Evolutionary conservation across 2,113 vertebrate species (phyloP).

Genomic region (Albula goreensis): DNA sequence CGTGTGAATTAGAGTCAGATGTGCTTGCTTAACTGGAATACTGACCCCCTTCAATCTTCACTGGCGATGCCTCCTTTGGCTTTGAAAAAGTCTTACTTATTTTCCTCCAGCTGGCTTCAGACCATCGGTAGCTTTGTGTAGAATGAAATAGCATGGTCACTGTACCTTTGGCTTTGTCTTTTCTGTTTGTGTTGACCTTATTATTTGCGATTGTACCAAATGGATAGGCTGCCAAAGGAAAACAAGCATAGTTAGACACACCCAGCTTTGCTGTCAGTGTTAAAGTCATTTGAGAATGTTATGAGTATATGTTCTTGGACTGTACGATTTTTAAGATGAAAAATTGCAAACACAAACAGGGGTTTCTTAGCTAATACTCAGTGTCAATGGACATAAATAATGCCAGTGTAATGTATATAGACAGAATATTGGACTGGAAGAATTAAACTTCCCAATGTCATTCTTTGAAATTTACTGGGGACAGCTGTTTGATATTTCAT

Average conservation of each 20-base stretch:
- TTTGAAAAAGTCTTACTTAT: not conserved
- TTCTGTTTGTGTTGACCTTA: no score
- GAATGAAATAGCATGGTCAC: not conserved
- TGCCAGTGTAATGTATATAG: no score
- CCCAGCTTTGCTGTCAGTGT: not conserved
- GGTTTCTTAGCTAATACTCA: no score
- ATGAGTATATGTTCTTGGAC: no score
- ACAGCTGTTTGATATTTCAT: no score
- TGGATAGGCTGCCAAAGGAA: not conserved
- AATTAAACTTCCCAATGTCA: no score
- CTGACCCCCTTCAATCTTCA: not conserved
- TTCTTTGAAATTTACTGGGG: no score
- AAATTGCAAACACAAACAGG: no score
- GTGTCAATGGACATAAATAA: no score
- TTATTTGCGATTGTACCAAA: no score
- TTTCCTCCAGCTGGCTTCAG: not conserved
- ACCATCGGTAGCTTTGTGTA: not conserved
- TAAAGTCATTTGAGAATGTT: not conserved
- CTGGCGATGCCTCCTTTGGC: not conserved
- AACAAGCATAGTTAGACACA: not conserved
- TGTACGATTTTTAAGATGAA: no score
- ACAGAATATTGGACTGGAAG: no score
- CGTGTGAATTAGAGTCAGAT: constrained; percentile 30
- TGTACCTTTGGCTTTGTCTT: not conserved
- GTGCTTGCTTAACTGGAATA: not conserved